Base-by-base conservation (phyloP, 2,888 invertebrate genomes). In the Caenorhabditis sp. region DNA sequence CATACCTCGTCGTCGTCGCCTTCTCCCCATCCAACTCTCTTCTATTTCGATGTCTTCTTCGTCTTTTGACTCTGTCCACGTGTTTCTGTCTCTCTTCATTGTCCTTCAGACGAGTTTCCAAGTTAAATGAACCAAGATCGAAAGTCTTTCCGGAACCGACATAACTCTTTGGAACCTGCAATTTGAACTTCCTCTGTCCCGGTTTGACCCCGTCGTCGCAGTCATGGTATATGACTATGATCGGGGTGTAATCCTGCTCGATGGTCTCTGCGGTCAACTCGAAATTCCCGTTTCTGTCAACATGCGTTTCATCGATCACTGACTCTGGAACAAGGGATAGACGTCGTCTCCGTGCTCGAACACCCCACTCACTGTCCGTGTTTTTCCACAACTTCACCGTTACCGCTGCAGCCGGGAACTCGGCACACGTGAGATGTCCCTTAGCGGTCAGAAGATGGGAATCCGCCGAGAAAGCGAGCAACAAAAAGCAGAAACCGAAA, bases 181-280 rank as follows among this genome's bases (percentile, higher is more conserved):
- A 86, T 44, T 84, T 86, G 11, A 84, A 60, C 56, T 85, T 85
- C 13, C 87, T 58, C 47, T 80, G 80, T 47, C 87, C 85, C 9
- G 86, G 76, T 71, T 87, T 87, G 22, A 86, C 77, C 15, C 87
- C 87, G 70, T 87, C 87, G 50, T 85, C 78, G 68, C 85, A 86
- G 44, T 86, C 86, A 32, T 86, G 86, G 67, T 76, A 83, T 22
- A 85, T 56, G 2, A 40, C 71, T 6, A 82, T 62, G 35, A 71
- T 37, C 15, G 82, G 82, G 0, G 62, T 65, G 60, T 64, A 82
- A 28, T 67, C 55, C 37, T 62, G n/a, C 15, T 77, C 58, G 11
- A 47, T 60, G 0, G 62, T 70, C 6, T 67, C 50, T 0, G 71
- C 71, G 0, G 68, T 28, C 3, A 82, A 58, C 11, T 62, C 20